Conservation (phyloP, 2,113 vertebrate species). For the Chiloscyllium plagiosum region DNA sequence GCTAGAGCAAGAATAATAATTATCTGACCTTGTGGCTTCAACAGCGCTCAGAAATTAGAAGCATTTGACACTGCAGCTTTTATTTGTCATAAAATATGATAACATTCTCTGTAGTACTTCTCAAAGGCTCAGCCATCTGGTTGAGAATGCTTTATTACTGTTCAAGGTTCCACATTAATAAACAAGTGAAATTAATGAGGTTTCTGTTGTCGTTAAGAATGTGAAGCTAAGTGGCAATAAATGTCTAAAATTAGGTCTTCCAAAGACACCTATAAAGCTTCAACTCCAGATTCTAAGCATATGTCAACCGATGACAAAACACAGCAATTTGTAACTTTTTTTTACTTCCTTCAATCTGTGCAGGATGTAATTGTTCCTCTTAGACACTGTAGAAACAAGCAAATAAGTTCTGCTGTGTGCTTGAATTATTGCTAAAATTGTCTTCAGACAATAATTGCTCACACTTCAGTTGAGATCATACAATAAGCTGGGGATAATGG, state of each 20-base stretch:
- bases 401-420: neutral
- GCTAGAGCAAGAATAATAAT: neutral
- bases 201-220: neutral
- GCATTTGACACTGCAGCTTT: neutral
- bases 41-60: neutral
- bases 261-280: conserved; percentile 1
- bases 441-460: neutral
- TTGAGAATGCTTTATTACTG: conserved; percentile 5
- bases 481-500: neutral
- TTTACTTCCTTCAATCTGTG: neutral
- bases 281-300: neutral
- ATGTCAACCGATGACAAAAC: neutral
- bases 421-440: neutral
- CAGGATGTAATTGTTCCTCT: neutral
- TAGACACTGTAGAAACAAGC: neutral
- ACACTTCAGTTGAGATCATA: neutral
- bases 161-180: conserved; percentile 13
- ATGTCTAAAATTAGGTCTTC: neutral
- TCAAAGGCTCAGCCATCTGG: conserved; percentile 1
- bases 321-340: neutral
- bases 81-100: conserved; percentile 14
- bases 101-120: neutral
- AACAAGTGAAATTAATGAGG: conserved; percentile 13
- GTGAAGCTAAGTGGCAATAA: conserved; percentile 18
- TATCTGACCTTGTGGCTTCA: neutral